Evolutionary conservation across 2,113 vertebrate genomes (phyloP).

Genomic region (Ancistrus triradiatus): DNA sequence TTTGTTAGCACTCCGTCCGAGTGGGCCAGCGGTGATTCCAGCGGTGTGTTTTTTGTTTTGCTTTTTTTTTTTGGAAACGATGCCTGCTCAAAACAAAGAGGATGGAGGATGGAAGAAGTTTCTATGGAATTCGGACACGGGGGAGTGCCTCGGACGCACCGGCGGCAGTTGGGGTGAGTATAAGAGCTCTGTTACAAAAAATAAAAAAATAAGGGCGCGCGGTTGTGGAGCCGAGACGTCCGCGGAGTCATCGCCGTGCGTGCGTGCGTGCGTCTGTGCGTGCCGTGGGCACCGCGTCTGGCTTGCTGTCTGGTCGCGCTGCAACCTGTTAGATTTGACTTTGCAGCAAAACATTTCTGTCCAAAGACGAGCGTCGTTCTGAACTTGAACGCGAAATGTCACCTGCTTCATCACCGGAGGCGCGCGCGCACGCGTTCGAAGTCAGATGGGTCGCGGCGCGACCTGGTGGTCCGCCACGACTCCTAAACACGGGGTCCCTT

Average conservation of each 20-base stretch:
- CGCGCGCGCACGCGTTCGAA: too few relatives aligned
- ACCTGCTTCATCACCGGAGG: too few relatives aligned
- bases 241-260: not conserved
- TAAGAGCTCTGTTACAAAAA: not conserved
- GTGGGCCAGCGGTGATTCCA: constrained; percentile 12
- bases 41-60: not conserved
- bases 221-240: not conserved
- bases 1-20: constrained; percentile 27
- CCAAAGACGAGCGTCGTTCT: too few relatives aligned
- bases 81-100: constrained; percentile 76
- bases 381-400: too few relatives aligned
- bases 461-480: too few relatives aligned
- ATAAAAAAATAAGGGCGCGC: not conserved
- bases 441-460: too few relatives aligned
- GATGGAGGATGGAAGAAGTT: constrained; percentile 87
- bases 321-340: constrained; percentile 65
- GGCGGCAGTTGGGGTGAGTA: constrained; percentile 88
- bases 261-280: not conserved
- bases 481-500: too few relatives aligned
- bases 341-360: constrained; percentile 51
- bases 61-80: constrained; percentile 42
- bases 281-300: not conserved
- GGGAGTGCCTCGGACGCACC: constrained; percentile 82
- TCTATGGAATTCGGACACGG: constrained; percentile 83
- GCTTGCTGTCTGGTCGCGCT: constrained; percentile 47